phyloP scores from a whole-genome alignment of 1,140 invertebrate genomes.

The Dysdera silvatica region DNA sequence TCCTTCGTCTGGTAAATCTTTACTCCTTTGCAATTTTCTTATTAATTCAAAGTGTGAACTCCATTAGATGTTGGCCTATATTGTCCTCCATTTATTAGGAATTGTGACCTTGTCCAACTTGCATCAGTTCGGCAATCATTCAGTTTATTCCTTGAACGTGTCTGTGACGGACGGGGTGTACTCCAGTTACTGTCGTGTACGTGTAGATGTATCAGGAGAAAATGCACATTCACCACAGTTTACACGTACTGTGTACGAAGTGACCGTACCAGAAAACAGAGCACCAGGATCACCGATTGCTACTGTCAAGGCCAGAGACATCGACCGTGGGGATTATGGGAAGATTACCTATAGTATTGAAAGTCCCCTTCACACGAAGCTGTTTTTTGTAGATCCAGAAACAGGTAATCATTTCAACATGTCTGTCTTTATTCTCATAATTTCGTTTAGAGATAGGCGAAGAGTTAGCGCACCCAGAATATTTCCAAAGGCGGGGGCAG shows the following conservation, averaged over 20 bases:
- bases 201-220: constrained; percentile 62
- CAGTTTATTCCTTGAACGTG: constrained; percentile 57
- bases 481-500: too few relatives aligned
- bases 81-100: constrained; percentile 8
- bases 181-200: constrained; percentile 60
- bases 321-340: constrained; percentile 66
- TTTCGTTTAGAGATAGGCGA: too few relatives aligned
- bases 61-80: too few relatives aligned
- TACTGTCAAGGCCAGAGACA: constrained; percentile 60
- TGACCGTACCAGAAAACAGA: constrained; percentile 47
- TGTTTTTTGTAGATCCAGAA: constrained; percentile 66
- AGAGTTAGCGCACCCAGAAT: too few relatives aligned
- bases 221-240: constrained; percentile 74
- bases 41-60: too few relatives aligned
- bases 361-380: constrained; percentile 65
- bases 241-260: constrained; percentile 60
- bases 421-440: too few relatives aligned
- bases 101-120: constrained; percentile 24
- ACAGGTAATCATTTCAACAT: constrained; percentile 38
- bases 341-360: constrained; percentile 68
- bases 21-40: too few relatives aligned
- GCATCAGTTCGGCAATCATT: constrained; percentile 24
- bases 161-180: constrained; percentile 90
- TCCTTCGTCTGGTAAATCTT: constrained; percentile 37
- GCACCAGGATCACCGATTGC: constrained; percentile 43